Evolutionary conservation across 2,888 invertebrate genomes (phyloP).

Genomic region (Drosophila helvetica): DNA sequence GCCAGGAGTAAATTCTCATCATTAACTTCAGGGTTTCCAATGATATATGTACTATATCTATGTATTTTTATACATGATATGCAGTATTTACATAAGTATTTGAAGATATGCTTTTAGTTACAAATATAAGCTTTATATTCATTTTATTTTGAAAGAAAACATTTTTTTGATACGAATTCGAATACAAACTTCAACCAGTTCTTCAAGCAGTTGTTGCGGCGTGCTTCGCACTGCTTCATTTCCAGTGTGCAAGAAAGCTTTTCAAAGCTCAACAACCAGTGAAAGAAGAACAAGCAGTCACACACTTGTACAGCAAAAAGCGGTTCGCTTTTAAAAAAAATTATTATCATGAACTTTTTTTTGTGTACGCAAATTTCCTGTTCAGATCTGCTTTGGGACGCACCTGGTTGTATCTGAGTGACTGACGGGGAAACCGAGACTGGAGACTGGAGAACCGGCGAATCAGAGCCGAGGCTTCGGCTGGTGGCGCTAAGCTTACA

Average conservation of each 20-base stretch:
- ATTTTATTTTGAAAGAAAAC: too few relatives aligned
- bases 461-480: conserved; percentile 16
- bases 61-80: too few relatives aligned
- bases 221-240: background rate
- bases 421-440: conserved; percentile 4
- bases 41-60: too few relatives aligned
- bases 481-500: conserved; percentile 6
- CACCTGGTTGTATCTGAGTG: conserved; percentile 3
- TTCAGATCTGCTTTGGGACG: background rate
- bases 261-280: background rate
- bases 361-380: conserved; percentile 3
- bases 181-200: background rate
- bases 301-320: background rate
- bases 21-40: too few relatives aligned
- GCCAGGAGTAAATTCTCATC: too few relatives aligned
- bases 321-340: background rate
- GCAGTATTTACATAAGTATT: too few relatives aligned
- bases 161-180: too few relatives aligned
- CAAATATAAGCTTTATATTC: too few relatives aligned
- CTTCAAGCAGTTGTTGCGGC: background rate
- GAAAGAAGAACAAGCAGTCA: background rate
- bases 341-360: background rate
- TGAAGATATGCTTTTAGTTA: too few relatives aligned
- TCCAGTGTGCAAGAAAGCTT: background rate
- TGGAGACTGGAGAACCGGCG: conserved; percentile 4